A percentile compares a stretch with the other conserved stretches of the same genome.
Evolutionary conservation across 2,888 invertebrate genomes (phyloP).

Genomic region (Drosophila antonietae): DNA sequence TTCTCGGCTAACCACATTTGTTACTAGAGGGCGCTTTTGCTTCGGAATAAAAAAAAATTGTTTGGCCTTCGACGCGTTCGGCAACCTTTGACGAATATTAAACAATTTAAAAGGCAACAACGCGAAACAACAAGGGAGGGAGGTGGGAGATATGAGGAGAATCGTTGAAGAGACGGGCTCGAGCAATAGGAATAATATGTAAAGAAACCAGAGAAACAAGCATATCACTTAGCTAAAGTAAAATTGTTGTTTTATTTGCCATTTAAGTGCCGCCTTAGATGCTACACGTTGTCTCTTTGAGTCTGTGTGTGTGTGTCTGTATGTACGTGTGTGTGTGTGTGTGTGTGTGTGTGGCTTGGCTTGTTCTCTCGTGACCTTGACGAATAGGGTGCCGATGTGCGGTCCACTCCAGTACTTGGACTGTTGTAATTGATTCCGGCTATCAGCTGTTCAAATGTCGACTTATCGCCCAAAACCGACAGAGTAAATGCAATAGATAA

Average conservation of each 20-base stretch:
- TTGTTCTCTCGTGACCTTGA: constrained; percentile 43
- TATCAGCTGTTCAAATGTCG: constrained; percentile 49
- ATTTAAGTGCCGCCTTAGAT: constrained; percentile 48
- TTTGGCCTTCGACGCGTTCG: constrained; percentile 79
- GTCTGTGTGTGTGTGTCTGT: background rate
- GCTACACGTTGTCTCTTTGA: constrained; percentile 22
- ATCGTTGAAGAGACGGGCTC: constrained; percentile 24
- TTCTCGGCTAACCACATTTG: constrained; percentile 24
- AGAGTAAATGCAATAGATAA: constrained; percentile 42
- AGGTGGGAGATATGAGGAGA: background rate
- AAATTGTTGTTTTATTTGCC: constrained; percentile 56
- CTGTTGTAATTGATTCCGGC: constrained; percentile 35
- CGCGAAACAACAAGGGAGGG: background rate
- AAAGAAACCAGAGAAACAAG: constrained; percentile 74
- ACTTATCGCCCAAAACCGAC: constrained; percentile 35
- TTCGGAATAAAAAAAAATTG: constrained; percentile 47
- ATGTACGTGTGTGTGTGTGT: background rate
- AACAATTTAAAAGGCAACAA: constrained; percentile 65
- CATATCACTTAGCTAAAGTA: constrained; percentile 72
- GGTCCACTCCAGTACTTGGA: constrained; percentile 19
- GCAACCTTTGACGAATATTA: constrained; percentile 79
- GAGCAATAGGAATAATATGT: constrained; percentile 61
- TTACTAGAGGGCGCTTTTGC: constrained; percentile 56
- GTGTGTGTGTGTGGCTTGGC: background rate
- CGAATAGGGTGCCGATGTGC: constrained; percentile 35